Evolutionary conservation across 2,797 vertebrate species (phyloP).

Genomic region (Squalus acanthias): DNA sequence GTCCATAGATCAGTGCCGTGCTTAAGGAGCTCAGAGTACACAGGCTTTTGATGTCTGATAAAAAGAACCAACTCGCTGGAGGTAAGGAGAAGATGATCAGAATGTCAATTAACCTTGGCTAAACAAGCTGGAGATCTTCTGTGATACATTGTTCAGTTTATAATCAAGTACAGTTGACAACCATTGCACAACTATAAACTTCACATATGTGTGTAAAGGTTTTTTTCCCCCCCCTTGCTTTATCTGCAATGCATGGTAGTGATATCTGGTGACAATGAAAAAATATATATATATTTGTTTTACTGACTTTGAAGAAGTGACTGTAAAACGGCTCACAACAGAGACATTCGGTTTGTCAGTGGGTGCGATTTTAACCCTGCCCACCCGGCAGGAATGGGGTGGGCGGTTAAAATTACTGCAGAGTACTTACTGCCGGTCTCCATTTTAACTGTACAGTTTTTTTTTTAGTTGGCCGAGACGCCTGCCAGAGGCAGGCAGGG

Average conservation of each 20-base stretch:
- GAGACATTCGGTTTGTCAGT: not conserved
- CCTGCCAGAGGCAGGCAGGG: not conserved
- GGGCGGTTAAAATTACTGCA: not conserved
- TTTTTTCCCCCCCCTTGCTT: not conserved
- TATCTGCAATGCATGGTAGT: not conserved
- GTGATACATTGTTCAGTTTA: slow-evolving; percentile 14
- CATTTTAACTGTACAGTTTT: not conserved
- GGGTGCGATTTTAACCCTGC: not conserved
- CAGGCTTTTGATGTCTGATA: slow-evolving; percentile 97
- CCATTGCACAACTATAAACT: not conserved
- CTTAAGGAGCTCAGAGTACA: slow-evolving; percentile 67
- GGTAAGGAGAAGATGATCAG: slow-evolving; percentile 71
- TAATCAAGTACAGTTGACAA: slow-evolving; percentile 19
- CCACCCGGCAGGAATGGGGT: too few species aligned
- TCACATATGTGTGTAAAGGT: not conserved
- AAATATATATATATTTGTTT: not conserved
- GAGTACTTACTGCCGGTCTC: not conserved
- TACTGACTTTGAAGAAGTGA: not conserved
- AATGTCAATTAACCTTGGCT: slow-evolving; percentile 77
- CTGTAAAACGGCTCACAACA: not conserved
- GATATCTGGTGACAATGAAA: not conserved
- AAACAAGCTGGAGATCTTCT: slow-evolving; percentile 34
- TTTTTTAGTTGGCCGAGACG: not conserved
- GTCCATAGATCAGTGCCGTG: slow-evolving; percentile 72
- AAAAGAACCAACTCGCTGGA: slow-evolving; percentile 89